Evolutionary conservation across 2,888 invertebrate genomes (phyloP), one percentile per base, ranked within the genome.

Genomic region (Perithous albicinctus): DNA sequence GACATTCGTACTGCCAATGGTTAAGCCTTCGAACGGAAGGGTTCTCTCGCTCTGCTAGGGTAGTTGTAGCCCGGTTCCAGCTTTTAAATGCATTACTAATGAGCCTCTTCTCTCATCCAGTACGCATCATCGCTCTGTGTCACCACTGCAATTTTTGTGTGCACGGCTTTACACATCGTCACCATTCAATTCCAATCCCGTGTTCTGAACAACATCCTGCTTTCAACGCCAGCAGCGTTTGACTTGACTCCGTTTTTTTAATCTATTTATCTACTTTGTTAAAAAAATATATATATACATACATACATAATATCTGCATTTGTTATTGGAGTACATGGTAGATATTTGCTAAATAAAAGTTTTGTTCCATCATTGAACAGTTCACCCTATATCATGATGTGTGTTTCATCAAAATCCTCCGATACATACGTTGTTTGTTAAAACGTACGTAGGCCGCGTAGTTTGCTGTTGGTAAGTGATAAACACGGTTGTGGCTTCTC

Each of bases 61-160:
- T 81, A 61, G 61, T 69, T 74, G 70, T 38, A 69, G 56, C 78
- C 75, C 46, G 83, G n/a, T 73, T 72, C 80, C 54, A 54, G 54
- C 83, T 88, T 90, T 90, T 87, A 89, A 90, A 91, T 87, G 88
- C 88, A 89, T 89, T 88, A 90, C 87, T 89, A 90, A 91, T 87
- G 88, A 89, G 87, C 80, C 80, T 80, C 72, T 56, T 5, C 41
- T 81, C 67, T 75, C 56, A 59, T 51, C 46, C 64, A 26, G 54
- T 73, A 1, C 43, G 51, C 67, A 41, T 15, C 38, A 38, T 26
- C 56, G 35, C 43, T 61, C 51, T 2, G 66, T 69, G 41, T 51
- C 51, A 51, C 26, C 41, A 26, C 23, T 48, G 48, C 29, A 29
- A 15, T 54, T 73, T 48, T 72, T 26, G 41, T 32, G 23, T 59